Evolutionary conservation across 2,113 vertebrate species (phyloP).

Genomic region (Campylomormyrus tamandua): DNA sequence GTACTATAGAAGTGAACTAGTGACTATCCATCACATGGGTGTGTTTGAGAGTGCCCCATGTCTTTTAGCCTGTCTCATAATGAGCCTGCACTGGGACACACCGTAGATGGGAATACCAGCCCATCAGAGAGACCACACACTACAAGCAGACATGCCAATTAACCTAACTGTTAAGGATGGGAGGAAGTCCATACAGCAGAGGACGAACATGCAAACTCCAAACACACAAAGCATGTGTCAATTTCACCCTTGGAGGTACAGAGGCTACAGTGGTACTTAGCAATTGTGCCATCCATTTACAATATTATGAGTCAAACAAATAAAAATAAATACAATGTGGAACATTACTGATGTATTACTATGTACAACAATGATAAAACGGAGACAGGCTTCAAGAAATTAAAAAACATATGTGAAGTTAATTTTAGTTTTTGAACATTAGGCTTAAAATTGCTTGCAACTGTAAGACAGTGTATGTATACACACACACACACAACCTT

Average conservation of each 20-base stretch:
- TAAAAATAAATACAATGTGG: background rate
- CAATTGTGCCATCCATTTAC: background rate
- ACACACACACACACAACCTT: background rate
- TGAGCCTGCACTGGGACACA: background rate
- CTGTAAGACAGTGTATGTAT: background rate
- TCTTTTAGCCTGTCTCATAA: background rate
- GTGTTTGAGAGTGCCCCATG: background rate
- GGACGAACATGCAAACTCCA: background rate
- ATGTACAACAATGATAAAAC: background rate
- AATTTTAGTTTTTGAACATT: background rate
- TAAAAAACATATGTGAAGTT: background rate
- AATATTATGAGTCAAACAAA: background rate
- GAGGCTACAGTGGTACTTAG: background rate
- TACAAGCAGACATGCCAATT: background rate
- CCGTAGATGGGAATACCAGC: no score
- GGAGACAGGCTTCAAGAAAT: background rate
- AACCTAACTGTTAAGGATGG: background rate
- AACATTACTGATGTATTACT: background rate
- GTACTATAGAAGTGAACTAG: background rate
- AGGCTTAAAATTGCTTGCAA: background rate
- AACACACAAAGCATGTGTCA: background rate
- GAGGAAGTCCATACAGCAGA: background rate
- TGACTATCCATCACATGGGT: background rate
- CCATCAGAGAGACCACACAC: background rate
- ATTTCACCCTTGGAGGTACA: background rate